Conservation (phyloP, 2,113 vertebrate species). For the Stegastes partitus region DNA sequence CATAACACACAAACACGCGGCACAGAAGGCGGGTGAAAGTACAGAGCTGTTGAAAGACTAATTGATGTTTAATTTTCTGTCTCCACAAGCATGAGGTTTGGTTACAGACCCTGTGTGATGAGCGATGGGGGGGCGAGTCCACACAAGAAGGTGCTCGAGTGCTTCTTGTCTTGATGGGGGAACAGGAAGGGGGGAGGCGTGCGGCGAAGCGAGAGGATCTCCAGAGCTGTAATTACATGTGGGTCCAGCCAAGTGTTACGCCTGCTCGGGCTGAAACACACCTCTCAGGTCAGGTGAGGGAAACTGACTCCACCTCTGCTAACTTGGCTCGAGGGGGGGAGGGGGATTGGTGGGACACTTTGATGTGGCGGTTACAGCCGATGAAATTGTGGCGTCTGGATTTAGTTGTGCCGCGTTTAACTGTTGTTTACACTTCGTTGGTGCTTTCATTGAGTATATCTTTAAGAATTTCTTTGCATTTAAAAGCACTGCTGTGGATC, state of each 20-base stretch:
- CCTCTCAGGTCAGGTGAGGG: conserved; percentile 29
- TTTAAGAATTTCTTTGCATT: neutral
- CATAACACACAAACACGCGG: neutral
- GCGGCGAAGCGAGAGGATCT: conserved; percentile 25
- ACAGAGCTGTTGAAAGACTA: conserved; percentile 21
- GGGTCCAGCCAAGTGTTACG: neutral
- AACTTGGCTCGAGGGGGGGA: conserved; percentile 12
- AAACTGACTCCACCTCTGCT: neutral
- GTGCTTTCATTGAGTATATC: neutral
- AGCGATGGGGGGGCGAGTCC: conserved; percentile 37
- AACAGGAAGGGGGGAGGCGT: conserved; percentile 40
- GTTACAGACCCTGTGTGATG: neutral
- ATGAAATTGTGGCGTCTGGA: conserved; percentile 14
- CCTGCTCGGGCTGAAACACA: neutral
- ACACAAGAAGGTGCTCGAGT: conserved; percentile 54
- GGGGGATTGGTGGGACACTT: neutral
- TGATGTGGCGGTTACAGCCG: conserved; percentile 19
- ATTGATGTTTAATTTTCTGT: conserved; percentile 38
- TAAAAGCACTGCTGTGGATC: neutral
- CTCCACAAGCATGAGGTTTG: conserved; percentile 8
- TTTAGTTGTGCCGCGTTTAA: conserved; percentile 11
- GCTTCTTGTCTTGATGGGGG: conserved; percentile 48
- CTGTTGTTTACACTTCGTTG: conserved; percentile 7
- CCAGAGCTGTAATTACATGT: conserved; percentile 49
- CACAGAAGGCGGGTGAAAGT: neutral